Evolutionary conservation across 2,113 vertebrate species (phyloP).

Genomic region (Megaceryle maxima): DNA sequence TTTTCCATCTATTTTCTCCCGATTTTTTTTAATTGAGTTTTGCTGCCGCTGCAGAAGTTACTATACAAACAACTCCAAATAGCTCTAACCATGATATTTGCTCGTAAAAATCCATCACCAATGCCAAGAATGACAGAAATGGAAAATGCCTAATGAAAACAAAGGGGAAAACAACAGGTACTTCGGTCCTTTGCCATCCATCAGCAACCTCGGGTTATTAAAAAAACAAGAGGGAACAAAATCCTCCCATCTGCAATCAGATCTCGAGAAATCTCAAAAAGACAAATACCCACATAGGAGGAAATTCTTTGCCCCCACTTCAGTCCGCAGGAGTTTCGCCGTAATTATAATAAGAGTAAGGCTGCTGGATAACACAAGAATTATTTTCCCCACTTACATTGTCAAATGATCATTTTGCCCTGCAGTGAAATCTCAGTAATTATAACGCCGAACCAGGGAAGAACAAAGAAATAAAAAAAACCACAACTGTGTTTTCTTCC

Average conservation of each 20-base stretch:
- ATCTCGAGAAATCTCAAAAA: not conserved
- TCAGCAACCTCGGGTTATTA: constrained; percentile 1
- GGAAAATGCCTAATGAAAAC: constrained; percentile 41
- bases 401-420: constrained; percentile 63
- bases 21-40: not conserved
- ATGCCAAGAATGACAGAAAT: not conserved
- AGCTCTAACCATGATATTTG: not conserved
- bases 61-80: not conserved
- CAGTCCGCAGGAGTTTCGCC: constrained; percentile 40
- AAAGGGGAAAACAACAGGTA: constrained; percentile 47
- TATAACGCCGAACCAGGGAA: constrained; percentile 30
- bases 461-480: constrained; percentile 56
- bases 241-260: not conserved
- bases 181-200: not conserved
- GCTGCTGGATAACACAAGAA: constrained; percentile 35
- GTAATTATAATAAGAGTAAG: constrained; percentile 6
- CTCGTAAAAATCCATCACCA: constrained; percentile 19
- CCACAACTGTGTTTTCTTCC: constrained; percentile 6
- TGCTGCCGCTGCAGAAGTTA: not conserved
- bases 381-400: constrained; percentile 51
- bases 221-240: not conserved
- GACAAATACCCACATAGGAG: not conserved
- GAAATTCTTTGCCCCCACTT: constrained; percentile 37
- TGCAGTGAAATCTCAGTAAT: constrained; percentile 66
- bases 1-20: not conserved